Percentiles rank a stretch among this genome's conserved stretches.
Conservation (phyloP, 2,113 vertebrate genomes). For the Chrysemys picta region DNA sequence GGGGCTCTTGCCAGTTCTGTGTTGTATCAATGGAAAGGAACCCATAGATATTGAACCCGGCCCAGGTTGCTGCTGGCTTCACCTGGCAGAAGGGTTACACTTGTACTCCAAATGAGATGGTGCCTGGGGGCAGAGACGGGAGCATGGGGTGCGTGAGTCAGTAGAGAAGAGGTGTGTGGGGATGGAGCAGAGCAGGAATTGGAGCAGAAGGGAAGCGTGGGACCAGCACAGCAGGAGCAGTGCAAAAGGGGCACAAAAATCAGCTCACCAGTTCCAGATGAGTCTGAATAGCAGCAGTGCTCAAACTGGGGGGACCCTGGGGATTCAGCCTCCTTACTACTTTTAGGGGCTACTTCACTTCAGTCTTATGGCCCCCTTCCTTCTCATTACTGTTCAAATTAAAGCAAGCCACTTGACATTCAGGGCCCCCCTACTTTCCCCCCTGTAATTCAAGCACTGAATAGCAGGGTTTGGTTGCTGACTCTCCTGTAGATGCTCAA, state of each 20-base stretch:
- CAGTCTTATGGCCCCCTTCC: not conserved
- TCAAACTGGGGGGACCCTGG: not conserved
- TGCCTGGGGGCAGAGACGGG: not conserved
- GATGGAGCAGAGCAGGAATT: not conserved
- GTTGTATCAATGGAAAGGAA: too few relatives aligned
- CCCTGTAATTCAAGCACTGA: not conserved
- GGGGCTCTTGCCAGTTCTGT: too few relatives aligned
- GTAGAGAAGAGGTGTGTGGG: not conserved
- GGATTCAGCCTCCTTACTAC: not conserved
- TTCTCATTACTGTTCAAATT: not conserved
- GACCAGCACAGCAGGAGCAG: not conserved
- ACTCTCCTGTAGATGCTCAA: not conserved
- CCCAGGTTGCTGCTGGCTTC: too few relatives aligned
- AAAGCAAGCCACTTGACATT: not conserved
- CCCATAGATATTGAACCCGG: too few relatives aligned
- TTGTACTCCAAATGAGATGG: not conserved
- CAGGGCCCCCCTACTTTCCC: not conserved
- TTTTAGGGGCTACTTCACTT: not conserved
- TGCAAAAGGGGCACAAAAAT: not conserved
- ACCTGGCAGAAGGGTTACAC: not conserved
- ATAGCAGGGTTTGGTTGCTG: not conserved
- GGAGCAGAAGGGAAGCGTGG: not conserved
- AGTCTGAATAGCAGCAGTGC: not conserved
- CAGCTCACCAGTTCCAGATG: not conserved
- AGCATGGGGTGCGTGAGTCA: not conserved